Percentiles rank a stretch among this genome's conserved stretches.
Conservation (phyloP, 2,888 invertebrate genomes). For the Baccha elongata region DNA sequence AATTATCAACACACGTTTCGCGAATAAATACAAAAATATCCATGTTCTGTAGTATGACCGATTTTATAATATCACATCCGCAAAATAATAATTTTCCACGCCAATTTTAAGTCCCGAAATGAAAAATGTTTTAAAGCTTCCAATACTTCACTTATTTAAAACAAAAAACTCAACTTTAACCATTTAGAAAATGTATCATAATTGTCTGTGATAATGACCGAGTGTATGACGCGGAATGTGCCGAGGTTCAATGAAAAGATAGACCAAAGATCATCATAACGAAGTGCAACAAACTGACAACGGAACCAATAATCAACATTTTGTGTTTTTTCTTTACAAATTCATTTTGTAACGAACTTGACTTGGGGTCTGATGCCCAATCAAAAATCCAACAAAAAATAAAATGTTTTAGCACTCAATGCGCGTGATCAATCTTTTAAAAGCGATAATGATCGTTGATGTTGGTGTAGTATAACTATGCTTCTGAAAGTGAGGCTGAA, state of each 20-base stretch:
- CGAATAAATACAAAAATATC: no score
- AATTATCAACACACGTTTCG: no score
- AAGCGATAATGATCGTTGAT: slow-evolving; percentile 26
- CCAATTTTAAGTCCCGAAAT: no score
- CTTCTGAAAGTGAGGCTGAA: slow-evolving; percentile 1
- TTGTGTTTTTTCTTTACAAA: slow-evolving; percentile 29
- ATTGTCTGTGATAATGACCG: slow-evolving; percentile 37
- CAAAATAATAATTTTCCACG: no score
- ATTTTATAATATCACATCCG: no score
- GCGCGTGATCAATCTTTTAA: slow-evolving; percentile 29
- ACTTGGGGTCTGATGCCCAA: slow-evolving; percentile 11
- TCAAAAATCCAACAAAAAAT: slow-evolving; percentile 2
- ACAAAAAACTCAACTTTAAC: slow-evolving; percentile 5
- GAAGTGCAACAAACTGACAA: slow-evolving; percentile 45
- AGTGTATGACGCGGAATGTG: slow-evolving; percentile 23
- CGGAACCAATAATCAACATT: slow-evolving; percentile 42
- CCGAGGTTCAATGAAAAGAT: slow-evolving; percentile 34
- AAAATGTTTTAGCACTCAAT: slow-evolving; percentile 29
- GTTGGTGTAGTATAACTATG: background rate
- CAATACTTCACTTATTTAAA: slow-evolving; percentile 10
- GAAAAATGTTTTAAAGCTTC: no score
- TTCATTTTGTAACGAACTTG: background rate
- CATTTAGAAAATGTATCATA: slow-evolving; percentile 8
- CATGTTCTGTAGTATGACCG: no score
- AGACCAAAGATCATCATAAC: slow-evolving; percentile 48